Conservation (phyloP, 1,140 invertebrate genomes). For the Bombus impatiens region DNA sequence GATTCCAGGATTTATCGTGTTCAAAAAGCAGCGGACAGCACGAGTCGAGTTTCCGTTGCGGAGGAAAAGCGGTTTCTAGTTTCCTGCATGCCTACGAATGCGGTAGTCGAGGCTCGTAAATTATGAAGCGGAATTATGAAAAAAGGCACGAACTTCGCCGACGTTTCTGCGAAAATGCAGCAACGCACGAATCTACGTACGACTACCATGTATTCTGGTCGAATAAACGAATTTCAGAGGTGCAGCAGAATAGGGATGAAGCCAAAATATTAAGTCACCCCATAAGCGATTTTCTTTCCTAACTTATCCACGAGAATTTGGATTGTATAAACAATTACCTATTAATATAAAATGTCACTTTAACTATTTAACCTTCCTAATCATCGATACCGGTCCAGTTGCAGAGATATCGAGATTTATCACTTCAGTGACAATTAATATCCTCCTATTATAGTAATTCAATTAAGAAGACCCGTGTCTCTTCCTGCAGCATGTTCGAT, state of each 20-base stretch:
- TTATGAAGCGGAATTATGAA: conserved; percentile 62
- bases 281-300: not conserved
- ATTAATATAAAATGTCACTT: no score
- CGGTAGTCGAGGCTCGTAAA: conserved; percentile 48
- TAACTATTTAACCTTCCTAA: not conserved
- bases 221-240: conserved; percentile 38
- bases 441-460: not conserved
- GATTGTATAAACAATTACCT: no score
- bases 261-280: not conserved
- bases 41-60: not conserved
- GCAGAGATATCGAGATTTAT: not conserved
- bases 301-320: no score
- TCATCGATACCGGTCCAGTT: not conserved
- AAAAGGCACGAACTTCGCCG: conserved; percentile 50
- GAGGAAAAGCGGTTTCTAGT: conserved; percentile 46
- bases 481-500: not conserved
- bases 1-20: conserved; percentile 29
- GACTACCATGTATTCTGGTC: conserved; percentile 17
- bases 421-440: not conserved
- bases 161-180: conserved; percentile 34
- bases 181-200: conserved; percentile 1
- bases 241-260: not conserved
- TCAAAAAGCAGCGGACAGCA: conserved; percentile 40
- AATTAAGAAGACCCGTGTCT: not conserved
- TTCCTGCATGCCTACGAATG: conserved; percentile 9